Evolutionary conservation across 1,140 invertebrate species (phyloP), one percentile per base, ranked within the genome.

Genomic region (Leptopilina boulardi): DNA sequence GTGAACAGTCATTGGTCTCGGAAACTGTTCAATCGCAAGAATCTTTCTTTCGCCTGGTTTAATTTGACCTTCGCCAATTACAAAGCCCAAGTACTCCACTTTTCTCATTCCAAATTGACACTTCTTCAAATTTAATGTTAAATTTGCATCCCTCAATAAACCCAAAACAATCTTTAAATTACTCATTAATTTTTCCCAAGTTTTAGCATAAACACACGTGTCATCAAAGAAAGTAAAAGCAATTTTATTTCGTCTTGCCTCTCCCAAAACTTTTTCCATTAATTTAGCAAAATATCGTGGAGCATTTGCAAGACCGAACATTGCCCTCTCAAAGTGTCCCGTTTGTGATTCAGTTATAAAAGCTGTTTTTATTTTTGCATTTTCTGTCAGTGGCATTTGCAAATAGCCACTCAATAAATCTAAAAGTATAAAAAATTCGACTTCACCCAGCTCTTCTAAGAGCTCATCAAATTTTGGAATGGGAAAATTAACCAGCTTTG

Each of bases 101-200:
- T 18, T 73, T 84, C 87, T n/a, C n/a, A n/a, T n/a, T n/a, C n/a
- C n/a, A n/a, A n/a, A n/a, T n/a, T n/a, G n/a, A n/a, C n/a, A n/a
- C 73, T 89, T 89, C 6, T 70, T 74, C 10, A 80, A 71, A 47
- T 85, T 85, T 4, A 88, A n/a, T 1, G 83, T 86, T 41, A 90
- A 82, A 18, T 83, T 82, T 11, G 82, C 74, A 8, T 47, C 5
- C 42, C 47, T 70, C 2, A 88, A 54, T 15, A 75, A 73, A 18
- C 71, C 3, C 18, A 89, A 71, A 2, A 88, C 81, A 71, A 18
- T 15, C 23, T 51, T n/a, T 54, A 77, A 34, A 59, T 72, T 59
- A 10, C 8, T 26, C 44, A 76, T 26, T 38, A 71, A 71, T 4
- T 71, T 6, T 11, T 70, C 8, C 75, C 75, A 76, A 38, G 9